Base-by-base conservation (phyloP, 1,140 invertebrate genomes). In the Mamestra configurata region DNA sequence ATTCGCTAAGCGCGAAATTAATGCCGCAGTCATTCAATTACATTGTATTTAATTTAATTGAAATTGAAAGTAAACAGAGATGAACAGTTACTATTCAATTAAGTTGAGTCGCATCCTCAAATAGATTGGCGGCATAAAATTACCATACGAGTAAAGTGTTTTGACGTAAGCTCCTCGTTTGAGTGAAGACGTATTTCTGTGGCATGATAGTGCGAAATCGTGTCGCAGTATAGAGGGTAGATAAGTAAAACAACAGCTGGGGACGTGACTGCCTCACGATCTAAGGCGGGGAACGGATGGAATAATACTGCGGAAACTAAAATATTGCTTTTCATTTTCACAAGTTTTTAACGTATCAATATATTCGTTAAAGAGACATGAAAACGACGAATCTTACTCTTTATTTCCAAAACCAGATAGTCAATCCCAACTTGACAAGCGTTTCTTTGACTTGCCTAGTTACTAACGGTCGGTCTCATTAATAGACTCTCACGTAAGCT, bases 21-120 rank as follows among this genome's bases (percentile, higher is more conserved):
- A 76, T 61, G 73, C 40, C 24, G 51, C n/a, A 24, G 46, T 27
- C 35, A 59, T 59, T 59, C 49, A 40, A 72, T 73, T 73, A 40
- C 13, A 76, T 27, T 31, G 35, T 76, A 61, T 76, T 76, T 27
- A 76, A 76, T 64, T 76, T 43, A 76, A 64, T 20, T n/a, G 6
- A 64, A 31, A 64, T 64, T 40, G 59, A 64, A 64, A 64, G 15
- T 64, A 64, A 35, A 20, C 35, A 20, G n/a, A 20, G 59, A 64
- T 40, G n/a, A 64, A 61, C 3, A 35, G 31, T 35, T 4, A 57
- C 35, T 64, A 64, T 64, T 64, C 59, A 64, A 64, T 64, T 40
- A 20, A 55, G 8, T 55, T 37, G 59, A 35, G 59, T 18, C 31
- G 59, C 59, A 37, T 64, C 15, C 31, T 37, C 59, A 61, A 61